A percentile compares a stretch with the other conserved stretches of the same genome.
These are phyloP conservation scores for Botia kubotai DNA, from an alignment of 2,797 vertebrate genomes.

Conservation along the genomic window DNA sequence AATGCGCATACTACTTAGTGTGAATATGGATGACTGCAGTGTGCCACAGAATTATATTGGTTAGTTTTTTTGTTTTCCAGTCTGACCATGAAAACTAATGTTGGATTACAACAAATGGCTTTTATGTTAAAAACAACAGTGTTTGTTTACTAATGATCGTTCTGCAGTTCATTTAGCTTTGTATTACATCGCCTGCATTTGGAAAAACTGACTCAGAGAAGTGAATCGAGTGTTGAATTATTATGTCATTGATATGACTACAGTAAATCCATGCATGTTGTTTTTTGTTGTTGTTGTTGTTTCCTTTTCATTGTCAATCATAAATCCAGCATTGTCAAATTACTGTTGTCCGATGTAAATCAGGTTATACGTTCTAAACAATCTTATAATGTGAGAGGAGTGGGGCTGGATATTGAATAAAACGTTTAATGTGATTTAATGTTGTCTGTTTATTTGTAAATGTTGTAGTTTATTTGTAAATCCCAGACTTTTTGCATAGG, in stretches of 20 bases:
- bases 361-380: slow-evolving; percentile 46
- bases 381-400: slow-evolving; percentile 23
- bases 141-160: slow-evolving; percentile 20
- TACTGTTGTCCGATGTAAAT: slow-evolving; percentile 18
- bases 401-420: slow-evolving; percentile 46
- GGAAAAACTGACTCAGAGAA: neutral
- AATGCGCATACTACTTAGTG: slow-evolving; percentile 4
- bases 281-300: slow-evolving; percentile 8
- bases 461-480: too few species aligned
- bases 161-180: slow-evolving; percentile 31
- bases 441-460: neutral
- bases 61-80: neutral
- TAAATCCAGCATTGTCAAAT: slow-evolving; percentile 27
- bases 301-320: slow-evolving; percentile 34
- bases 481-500: too few species aligned
- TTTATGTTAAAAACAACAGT: neutral
- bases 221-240: neutral
- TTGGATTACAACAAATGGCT: neutral
- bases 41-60: neutral
- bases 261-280: slow-evolving; percentile 33
- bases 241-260: slow-evolving; percentile 10
- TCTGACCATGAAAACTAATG: neutral
- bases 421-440: slow-evolving; percentile 40
- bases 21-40: neutral
- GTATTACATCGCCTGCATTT: slow-evolving; percentile 12